A percentile compares a stretch with the other conserved stretches of the same genome.
phyloP scores from a whole-genome alignment of 2,113 vertebrate species.

The Heterotis niloticus region DNA sequence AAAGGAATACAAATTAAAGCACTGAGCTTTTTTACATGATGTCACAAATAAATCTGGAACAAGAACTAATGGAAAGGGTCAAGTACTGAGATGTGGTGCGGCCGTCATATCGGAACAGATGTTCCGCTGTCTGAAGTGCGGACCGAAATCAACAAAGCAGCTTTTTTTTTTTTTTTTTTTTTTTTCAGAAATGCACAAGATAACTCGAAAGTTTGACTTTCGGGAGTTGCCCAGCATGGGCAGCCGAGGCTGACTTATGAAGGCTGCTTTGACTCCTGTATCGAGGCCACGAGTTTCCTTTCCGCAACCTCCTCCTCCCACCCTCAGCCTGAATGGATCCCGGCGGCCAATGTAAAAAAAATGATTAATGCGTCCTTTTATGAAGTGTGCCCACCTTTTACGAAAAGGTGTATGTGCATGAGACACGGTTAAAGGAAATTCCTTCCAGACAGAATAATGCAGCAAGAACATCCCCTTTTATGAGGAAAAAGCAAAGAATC shows the following conservation, averaged over 20 bases:
- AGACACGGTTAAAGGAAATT: background rate
- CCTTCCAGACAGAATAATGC: constrained; percentile 23
- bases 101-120: background rate
- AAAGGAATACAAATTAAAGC: background rate
- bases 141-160: background rate
- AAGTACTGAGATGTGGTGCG: background rate
- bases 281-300: constrained; percentile 1
- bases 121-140: background rate
- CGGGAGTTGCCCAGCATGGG: background rate
- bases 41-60: background rate
- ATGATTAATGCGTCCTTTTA: constrained; percentile 26
- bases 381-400: background rate
- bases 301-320: constrained; percentile 13
- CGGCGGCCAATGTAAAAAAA: constrained; percentile 14
- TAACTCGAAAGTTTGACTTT: background rate
- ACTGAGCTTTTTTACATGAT: background rate
- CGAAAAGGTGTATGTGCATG: background rate
- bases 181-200: no score
- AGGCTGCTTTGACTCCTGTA: background rate
- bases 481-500: background rate
- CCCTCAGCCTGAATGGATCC: background rate
- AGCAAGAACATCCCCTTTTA: background rate
- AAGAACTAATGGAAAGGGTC: background rate
- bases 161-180: no score
- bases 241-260: background rate